Base-by-base conservation (phyloP, 2,113 vertebrate species). In the Aythya baeri region DNA sequence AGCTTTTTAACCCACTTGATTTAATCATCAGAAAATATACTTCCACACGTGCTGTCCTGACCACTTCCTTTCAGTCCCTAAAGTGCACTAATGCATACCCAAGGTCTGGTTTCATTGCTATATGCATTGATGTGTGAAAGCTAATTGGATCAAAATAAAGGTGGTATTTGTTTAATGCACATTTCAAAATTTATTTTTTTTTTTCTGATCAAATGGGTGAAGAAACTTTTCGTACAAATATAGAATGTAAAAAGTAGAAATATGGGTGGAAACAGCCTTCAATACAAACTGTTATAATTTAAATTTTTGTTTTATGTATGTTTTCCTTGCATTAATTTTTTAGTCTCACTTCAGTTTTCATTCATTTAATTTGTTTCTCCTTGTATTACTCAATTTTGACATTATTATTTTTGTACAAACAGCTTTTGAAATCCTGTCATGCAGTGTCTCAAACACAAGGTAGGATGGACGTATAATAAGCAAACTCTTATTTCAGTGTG, bases 381-480 rank as follows among this genome's bases (percentile, higher is more conserved):
- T 97, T 98, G 98, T 98, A 97, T 98, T 97, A 97, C 97, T 98
- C 98, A 86, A 98, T 97, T 98, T 98, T 98, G 98, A 98, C 98
- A 97, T 98, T 98, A 98, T 98, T 98, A 98, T 98, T 98, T 98
- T 98, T 98, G 97, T 99, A 98, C 97, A 98, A 98, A 98, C 99
- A 99, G 99, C 99, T 99, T 99, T 99, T 99, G 99, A 99, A 99
- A 99, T 99, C 99, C 98, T 99, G 99, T 97, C 99, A 99, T 98
- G 99, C 99, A 99, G 99, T 99, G 98, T 99, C 99, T 99, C 98
- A 99, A 98, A 98, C 97, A 97, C 98, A 99, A 99, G 99, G 99
- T 99, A 99, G 98, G 99, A 98, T 97, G 96, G 82, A 97, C 6
- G 86, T 97, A 94, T 97, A 93, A 97, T 98, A 96, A 98, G 97